Evolutionary conservation across 2,797 vertebrate genomes (phyloP).

Genomic region (Trachurus trachurus): DNA sequence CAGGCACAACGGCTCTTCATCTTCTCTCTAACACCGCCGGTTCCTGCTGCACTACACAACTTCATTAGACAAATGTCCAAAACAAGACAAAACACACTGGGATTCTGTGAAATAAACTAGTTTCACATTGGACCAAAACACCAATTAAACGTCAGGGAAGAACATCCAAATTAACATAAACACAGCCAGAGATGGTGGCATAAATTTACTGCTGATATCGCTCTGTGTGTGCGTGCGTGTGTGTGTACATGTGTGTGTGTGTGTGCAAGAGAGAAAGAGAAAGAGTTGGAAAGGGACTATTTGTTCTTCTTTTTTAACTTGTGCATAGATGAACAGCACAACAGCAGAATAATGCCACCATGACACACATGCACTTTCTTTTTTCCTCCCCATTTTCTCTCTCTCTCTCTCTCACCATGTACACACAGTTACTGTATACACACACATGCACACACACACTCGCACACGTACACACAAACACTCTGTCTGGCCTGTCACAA

Average conservation of each 20-base stretch:
- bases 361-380: conserved; percentile 50
- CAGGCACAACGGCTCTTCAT: background rate
- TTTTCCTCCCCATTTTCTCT: conserved; percentile 34
- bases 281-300: background rate
- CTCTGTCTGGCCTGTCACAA: conserved; percentile 76
- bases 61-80: conserved; percentile 4
- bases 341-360: background rate
- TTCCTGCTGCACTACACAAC: conserved; percentile 12
- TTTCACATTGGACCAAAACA: conserved; percentile 52
- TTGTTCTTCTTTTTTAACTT: background rate
- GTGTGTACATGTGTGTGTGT: conserved; percentile 14
- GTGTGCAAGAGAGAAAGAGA: background rate
- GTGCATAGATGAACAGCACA: conserved; percentile 16
- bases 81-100: conserved; percentile 19
- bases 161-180: conserved; percentile 50
- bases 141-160: conserved; percentile 50
- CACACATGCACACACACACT: conserved; percentile 31
- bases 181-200: conserved; percentile 43
- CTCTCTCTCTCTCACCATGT: conserved; percentile 18
- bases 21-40: background rate
- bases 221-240: conserved; percentile 7
- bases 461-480: conserved; percentile 44
- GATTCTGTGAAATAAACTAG: conserved; percentile 38
- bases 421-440: conserved; percentile 40
- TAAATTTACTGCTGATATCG: conserved; percentile 38